These are phyloP conservation scores for Parnassius smintheus DNA, from an alignment of 2,888 invertebrate genomes.

Conservation along the genomic window DNA sequence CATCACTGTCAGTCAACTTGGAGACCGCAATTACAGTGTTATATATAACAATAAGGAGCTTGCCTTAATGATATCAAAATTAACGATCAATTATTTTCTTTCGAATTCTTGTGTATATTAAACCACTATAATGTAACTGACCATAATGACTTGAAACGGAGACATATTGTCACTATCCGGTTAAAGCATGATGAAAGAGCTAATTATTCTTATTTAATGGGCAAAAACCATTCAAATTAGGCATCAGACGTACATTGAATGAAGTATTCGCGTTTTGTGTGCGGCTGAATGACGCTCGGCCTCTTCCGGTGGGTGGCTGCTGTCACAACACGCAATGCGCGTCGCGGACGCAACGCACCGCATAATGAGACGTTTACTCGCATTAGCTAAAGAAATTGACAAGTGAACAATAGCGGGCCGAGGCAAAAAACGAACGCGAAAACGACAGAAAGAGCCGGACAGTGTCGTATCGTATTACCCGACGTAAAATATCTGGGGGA, in stretches of 20 bases:
- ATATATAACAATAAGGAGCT: slow-evolving; percentile 39
- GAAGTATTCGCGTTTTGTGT: slow-evolving; percentile 77
- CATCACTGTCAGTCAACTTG: slow-evolving; percentile 45
- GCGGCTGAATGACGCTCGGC: slow-evolving; percentile 76
- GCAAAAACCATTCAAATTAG: slow-evolving; percentile 79
- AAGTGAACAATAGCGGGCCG: slow-evolving; percentile 78
- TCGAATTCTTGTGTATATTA: slow-evolving; percentile 3
- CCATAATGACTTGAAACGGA: slow-evolving; percentile 48
- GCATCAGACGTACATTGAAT: slow-evolving; percentile 74
- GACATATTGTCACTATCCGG: slow-evolving; percentile 46
- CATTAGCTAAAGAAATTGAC: slow-evolving; percentile 82
- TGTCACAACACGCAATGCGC: slow-evolving; percentile 80
- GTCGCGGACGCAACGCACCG: slow-evolving; percentile 76
- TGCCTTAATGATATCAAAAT: slow-evolving; percentile 51
- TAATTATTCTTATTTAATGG: slow-evolving; percentile 77
- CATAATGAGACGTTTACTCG: slow-evolving; percentile 82
- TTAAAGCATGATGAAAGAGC: slow-evolving; percentile 55
- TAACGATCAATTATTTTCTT: slow-evolving; percentile 15
- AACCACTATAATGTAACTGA: slow-evolving; percentile 27
- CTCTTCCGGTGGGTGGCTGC: slow-evolving; percentile 80
- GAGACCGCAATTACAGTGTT: slow-evolving; percentile 46
- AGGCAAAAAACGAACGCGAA: slow-evolving; percentile 59
- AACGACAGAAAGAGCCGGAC: slow-evolving; percentile 79
- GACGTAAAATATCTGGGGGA: slow-evolving; percentile 80
- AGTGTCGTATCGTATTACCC: slow-evolving; percentile 81